These are phyloP conservation scores for Grammomys dolichurus DNA, from an alignment of 2,113 vertebrate genomes.

Conservation along the genomic window DNA sequence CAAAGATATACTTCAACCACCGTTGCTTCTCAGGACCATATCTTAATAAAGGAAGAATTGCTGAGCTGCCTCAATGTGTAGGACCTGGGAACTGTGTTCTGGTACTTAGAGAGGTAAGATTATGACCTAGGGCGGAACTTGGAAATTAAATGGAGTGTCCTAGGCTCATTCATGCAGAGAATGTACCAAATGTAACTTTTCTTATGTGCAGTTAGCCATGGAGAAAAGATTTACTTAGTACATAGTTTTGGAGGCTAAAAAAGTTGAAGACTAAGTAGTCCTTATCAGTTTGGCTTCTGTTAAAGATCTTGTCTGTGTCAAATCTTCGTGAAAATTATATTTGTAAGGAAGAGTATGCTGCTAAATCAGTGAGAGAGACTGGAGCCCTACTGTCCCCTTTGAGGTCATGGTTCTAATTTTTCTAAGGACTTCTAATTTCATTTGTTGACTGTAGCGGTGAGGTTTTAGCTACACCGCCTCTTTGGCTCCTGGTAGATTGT, in stretches of 20 bases:
- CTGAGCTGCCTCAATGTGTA: slow-evolving; percentile 97
- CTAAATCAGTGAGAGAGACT: neutral
- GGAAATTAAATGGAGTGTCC: neutral
- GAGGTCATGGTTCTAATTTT: neutral
- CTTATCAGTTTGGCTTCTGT: neutral
- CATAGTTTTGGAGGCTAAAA: neutral
- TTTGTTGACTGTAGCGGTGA: neutral
- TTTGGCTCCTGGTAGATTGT: too few species aligned
- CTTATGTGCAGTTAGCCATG: neutral
- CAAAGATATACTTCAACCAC: slow-evolving; percentile 99
- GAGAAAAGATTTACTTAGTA: neutral
- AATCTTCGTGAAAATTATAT: neutral
- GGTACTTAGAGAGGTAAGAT: slow-evolving; percentile 97
- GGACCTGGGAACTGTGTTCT: slow-evolving; percentile 98
- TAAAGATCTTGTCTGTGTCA: neutral
- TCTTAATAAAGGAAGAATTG: slow-evolving; percentile 98
- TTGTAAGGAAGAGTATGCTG: neutral
- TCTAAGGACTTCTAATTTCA: neutral
- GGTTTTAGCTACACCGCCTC: too few species aligned
- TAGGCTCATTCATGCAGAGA: neutral
- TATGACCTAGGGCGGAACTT: neutral
- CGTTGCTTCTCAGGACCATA: slow-evolving; percentile 99
- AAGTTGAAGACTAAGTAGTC: neutral
- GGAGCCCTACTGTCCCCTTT: neutral
- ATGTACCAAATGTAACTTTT: neutral